Conservation (phyloP, 2,113 vertebrate species). For the Dunckerocampus dactyliophorus region DNA sequence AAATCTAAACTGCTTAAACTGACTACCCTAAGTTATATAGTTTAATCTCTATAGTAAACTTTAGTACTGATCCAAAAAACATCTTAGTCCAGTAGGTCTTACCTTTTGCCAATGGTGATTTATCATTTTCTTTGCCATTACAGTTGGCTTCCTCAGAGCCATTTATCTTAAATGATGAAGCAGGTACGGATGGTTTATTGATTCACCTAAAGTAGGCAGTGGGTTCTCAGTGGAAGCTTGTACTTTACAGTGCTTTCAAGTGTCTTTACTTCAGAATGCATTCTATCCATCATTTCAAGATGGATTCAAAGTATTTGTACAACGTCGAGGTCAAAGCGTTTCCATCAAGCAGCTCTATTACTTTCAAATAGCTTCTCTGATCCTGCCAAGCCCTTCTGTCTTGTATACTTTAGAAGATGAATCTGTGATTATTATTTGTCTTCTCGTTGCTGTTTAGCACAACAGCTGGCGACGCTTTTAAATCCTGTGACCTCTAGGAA, state of each 20-base stretch:
- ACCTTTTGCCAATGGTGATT: background rate
- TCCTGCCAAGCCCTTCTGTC: conserved; percentile 35
- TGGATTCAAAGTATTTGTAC: conserved; percentile 2
- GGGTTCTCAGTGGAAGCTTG: background rate
- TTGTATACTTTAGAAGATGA: conserved; percentile 46
- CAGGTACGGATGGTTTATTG: background rate
- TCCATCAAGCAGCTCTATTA: conserved; percentile 33
- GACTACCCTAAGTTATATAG: too few relatives aligned
- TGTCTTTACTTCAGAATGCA: conserved; percentile 1
- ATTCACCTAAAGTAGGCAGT: background rate
- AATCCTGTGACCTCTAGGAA: conserved; percentile 61
- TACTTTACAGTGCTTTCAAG: background rate
- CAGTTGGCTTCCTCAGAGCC: background rate
- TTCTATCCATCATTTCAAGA: conserved; percentile 3
- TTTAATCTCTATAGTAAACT: background rate
- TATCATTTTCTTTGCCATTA: background rate
- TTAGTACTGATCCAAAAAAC: background rate
- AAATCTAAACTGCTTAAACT: too few relatives aligned
- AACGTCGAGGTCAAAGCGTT: conserved; percentile 12
- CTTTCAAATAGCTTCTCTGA: conserved; percentile 24
- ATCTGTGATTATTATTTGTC: conserved; percentile 51
- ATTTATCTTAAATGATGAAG: background rate
- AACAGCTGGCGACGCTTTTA: conserved; percentile 63
- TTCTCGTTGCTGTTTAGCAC: conserved; percentile 47
- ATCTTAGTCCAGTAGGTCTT: background rate